phyloP scores from a whole-genome alignment of 1,140 invertebrate species.

The Laupala kohalensis region DNA sequence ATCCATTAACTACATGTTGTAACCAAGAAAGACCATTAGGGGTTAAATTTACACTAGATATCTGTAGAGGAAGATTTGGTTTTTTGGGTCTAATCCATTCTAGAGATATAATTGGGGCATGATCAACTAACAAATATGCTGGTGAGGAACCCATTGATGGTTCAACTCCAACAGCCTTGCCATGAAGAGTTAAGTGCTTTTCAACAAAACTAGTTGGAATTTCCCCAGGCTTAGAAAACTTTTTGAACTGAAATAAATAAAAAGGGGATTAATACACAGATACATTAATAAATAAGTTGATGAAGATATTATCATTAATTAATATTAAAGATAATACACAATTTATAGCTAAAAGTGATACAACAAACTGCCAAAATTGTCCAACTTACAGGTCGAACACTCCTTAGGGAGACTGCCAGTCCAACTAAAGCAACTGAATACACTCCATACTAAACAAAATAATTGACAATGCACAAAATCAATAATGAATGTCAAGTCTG shows the following conservation, averaged over 20 bases:
- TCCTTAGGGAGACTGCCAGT: slow-evolving; percentile 9
- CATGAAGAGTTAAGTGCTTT: slow-evolving; percentile 13
- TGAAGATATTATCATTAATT: too few species aligned
- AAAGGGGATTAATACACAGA: too few species aligned
- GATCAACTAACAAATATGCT: slow-evolving; percentile 15
- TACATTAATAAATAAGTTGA: too few species aligned
- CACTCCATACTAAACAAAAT: slow-evolving; percentile 9
- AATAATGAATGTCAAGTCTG: not conserved
- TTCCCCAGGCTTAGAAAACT: slow-evolving; percentile 11
- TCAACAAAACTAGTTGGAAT: slow-evolving; percentile 14
- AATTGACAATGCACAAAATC: not conserved
- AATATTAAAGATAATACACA: too few species aligned
- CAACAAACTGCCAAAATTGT: too few species aligned
- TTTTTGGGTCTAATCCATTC: not conserved
- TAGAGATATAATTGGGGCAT: slow-evolving; percentile 12
- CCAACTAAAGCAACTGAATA: slow-evolving; percentile 14
- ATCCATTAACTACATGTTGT: slow-evolving; percentile 13
- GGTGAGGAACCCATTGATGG: not conserved
- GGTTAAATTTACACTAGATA: slow-evolving; percentile 14
- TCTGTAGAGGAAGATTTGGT: slow-evolving; percentile 8
- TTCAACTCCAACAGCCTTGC: slow-evolving; percentile 12
- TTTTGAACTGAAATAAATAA: slow-evolving; percentile 12
- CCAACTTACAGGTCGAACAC: slow-evolving; percentile 14
- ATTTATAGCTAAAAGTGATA: too few species aligned
- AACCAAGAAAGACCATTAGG: slow-evolving; percentile 16